Evolutionary conservation across 2,888 invertebrate species (phyloP).

Genomic region (Caenorhabditis wallacei): DNA sequence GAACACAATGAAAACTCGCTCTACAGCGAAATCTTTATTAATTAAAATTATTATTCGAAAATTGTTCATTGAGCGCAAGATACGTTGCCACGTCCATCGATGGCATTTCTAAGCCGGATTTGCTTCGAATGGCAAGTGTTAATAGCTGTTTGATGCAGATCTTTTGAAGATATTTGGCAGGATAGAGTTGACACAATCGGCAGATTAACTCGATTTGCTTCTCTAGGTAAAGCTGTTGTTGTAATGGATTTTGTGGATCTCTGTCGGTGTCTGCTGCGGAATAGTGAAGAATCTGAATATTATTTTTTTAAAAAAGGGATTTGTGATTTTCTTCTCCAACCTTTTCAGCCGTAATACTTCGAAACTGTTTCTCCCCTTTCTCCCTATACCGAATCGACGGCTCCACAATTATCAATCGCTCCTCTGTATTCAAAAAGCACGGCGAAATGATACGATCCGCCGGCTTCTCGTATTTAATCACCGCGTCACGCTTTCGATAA

Average conservation of each 20-base stretch:
- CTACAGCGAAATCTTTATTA: not conserved
- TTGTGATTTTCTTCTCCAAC: no score
- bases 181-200: conserved; percentile 47
- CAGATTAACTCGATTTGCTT: conserved; percentile 41
- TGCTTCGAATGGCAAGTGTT: conserved; percentile 7
- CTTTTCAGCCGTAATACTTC: not conserved
- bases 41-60: not conserved
- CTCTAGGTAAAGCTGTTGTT: conserved; percentile 35
- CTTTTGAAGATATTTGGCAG: conserved; percentile 36
- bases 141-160: conserved; percentile 45
- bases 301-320: not conserved
- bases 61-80: not conserved
- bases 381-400: conserved; percentile 41
- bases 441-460: conserved; percentile 50
- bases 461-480: conserved; percentile 8
- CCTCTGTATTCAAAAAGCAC: conserved; percentile 35
- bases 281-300: conserved; percentile 33
- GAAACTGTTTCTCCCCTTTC: not conserved
- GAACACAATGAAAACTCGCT: not conserved
- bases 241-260: not conserved
- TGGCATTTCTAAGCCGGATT: conserved; percentile 40
- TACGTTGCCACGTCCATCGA: conserved; percentile 12
- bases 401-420: conserved; percentile 44
- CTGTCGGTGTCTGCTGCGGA: not conserved
- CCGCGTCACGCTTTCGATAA: not conserved